These are phyloP conservation scores for Cephus spinipes DNA, from an alignment of 2,888 invertebrate genomes.

Conservation along the genomic window DNA sequence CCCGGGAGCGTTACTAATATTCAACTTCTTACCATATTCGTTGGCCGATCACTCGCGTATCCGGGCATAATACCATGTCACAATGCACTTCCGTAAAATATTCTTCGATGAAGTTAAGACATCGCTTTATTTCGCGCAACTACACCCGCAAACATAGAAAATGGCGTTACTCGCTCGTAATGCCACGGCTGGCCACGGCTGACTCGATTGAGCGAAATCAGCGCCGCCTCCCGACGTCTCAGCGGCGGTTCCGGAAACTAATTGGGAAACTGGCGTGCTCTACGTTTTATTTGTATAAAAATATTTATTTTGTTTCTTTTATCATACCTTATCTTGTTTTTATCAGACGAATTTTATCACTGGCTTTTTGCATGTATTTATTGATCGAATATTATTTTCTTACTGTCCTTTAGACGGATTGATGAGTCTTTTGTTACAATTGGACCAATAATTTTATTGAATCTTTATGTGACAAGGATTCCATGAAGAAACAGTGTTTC, in stretches of 20 bases:
- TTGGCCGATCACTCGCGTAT: slow-evolving; percentile 46
- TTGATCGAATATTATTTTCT: no score
- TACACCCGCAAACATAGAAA: slow-evolving; percentile 44
- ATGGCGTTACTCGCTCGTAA: slow-evolving; percentile 44
- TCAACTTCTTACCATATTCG: slow-evolving; percentile 50
- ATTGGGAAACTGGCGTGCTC: background rate
- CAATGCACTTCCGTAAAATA: slow-evolving; percentile 14
- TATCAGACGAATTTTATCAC: no score
- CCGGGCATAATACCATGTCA: slow-evolving; percentile 46
- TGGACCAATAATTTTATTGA: no score
- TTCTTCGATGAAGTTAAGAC: background rate
- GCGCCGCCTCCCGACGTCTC: slow-evolving; percentile 8
- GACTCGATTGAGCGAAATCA: slow-evolving; percentile 20
- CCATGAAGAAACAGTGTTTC: no score
- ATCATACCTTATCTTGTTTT: no score
- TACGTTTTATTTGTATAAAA: no score
- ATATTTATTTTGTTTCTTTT: no score
- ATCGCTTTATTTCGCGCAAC: slow-evolving; percentile 26
- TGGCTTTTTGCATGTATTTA: no score
- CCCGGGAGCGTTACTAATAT: background rate
- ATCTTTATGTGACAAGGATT: no score
- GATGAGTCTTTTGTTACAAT: no score
- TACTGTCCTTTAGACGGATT: no score
- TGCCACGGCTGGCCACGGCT: slow-evolving; percentile 25
- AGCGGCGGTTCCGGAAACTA: slow-evolving; percentile 1